These are phyloP conservation scores for Cristatella mucedo DNA, from an alignment of 2,888 invertebrate genomes.

Conservation along the genomic window DNA sequence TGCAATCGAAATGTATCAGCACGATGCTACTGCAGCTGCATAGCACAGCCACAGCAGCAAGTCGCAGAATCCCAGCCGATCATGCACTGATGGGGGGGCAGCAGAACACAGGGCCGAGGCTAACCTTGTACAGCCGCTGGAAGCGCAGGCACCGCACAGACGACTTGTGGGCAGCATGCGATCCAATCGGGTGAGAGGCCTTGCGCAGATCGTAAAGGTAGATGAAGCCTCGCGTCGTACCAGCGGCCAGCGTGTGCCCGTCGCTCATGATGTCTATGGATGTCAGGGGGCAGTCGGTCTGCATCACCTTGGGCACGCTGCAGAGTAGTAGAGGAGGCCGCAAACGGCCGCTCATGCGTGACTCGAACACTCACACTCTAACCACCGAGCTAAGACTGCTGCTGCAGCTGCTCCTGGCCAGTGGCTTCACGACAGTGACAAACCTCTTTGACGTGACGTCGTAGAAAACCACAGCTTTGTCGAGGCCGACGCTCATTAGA, in stretches of 20 bases:
- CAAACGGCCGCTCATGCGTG: too few species aligned
- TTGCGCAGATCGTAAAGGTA: conserved; percentile 34
- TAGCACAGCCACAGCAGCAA: too few species aligned
- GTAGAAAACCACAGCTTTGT: conserved; percentile 36
- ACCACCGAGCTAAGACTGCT: too few species aligned
- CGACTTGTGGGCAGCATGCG: conserved; percentile 27
- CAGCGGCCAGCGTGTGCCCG: conserved; percentile 33
- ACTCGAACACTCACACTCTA: too few species aligned
- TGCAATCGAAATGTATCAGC: too few species aligned
- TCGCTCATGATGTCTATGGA: conserved; percentile 30
- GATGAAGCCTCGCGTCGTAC: conserved; percentile 33
- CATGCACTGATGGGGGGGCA: too few species aligned
- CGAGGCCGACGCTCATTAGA: conserved; percentile 37
- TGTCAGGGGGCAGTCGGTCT: conserved; percentile 29
- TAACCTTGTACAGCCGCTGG: too few species aligned
- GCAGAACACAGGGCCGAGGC: too few species aligned
- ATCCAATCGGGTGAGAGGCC: conserved; percentile 19
- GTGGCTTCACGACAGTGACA: too few species aligned
- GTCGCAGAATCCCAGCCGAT: too few species aligned
- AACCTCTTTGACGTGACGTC: conserved; percentile 33
- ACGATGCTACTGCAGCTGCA: too few species aligned
- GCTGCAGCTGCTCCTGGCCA: too few species aligned
- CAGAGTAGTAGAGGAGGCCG: conserved; percentile 10
- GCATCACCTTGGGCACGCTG: conserved; percentile 25
- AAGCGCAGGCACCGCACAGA: conserved; percentile 27